These are phyloP conservation scores for Chironomus tepperi DNA, from an alignment of 1,140 invertebrate species.

Conservation along the genomic window DNA sequence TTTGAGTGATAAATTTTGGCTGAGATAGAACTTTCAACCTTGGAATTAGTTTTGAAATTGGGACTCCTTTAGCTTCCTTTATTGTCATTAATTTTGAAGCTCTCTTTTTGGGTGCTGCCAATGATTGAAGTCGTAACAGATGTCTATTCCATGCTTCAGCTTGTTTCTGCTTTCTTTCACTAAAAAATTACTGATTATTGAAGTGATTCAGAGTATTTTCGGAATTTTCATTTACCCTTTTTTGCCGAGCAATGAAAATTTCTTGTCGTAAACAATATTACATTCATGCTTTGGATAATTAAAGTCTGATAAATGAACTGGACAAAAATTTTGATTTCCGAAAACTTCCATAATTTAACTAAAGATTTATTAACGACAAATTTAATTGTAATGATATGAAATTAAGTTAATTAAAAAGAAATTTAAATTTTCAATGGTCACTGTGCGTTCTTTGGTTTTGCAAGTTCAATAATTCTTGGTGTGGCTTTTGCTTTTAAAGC, in stretches of 20 bases:
- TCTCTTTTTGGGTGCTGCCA: not conserved
- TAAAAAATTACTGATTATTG: too few relatives aligned
- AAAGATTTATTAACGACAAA: not conserved
- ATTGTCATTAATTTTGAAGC: not conserved
- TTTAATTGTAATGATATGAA: not conserved
- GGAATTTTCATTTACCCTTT: too few relatives aligned
- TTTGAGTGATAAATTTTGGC: not conserved
- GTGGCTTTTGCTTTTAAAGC: constrained; percentile 43
- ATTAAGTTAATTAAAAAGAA: not conserved
- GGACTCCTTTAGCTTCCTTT: not conserved
- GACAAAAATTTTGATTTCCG: too few relatives aligned
- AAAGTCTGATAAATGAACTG: too few relatives aligned
- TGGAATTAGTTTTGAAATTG: not conserved
- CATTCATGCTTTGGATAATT: too few relatives aligned
- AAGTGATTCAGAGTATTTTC: too few relatives aligned
- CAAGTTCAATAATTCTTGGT: constrained; percentile 41
- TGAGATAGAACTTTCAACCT: not conserved
- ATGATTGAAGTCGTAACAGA: too few relatives aligned
- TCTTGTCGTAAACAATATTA: too few relatives aligned
- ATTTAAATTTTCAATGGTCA: not conserved
- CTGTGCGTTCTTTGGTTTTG: constrained; percentile 36
- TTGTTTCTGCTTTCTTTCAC: too few relatives aligned
- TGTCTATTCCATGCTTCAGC: too few relatives aligned
- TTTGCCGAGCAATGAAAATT: too few relatives aligned
- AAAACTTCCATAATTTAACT: too few relatives aligned